Evolutionary conservation across 2,113 vertebrate species (phyloP).

Genomic region (Hipposideros armiger): DNA sequence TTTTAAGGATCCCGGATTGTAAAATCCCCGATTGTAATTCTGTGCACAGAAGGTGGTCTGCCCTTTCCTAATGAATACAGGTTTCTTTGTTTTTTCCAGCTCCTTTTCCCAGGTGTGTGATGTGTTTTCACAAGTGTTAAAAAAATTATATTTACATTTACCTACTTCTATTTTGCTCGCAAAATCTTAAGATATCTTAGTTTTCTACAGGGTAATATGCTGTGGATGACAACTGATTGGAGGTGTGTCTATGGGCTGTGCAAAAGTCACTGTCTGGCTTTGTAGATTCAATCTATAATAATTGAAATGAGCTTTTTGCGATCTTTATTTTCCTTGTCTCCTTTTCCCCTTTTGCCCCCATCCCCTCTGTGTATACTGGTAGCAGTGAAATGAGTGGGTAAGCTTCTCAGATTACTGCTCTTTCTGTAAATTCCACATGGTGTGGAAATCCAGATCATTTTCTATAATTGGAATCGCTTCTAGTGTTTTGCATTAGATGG

Average conservation of each 20-base stretch:
- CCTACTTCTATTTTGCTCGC: neutral
- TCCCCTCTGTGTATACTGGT: neutral
- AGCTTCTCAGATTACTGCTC: neutral
- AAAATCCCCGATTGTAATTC: neutral
- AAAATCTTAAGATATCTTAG: neutral
- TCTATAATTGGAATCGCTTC: neutral
- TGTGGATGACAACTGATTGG: neutral
- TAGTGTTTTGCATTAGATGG: neutral
- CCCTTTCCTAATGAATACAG: neutral
- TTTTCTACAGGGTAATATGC: neutral
- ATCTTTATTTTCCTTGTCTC: neutral
- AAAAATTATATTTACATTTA: neutral
- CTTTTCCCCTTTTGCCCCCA: neutral
- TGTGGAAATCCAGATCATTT: neutral
- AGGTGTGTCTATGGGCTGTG: neutral
- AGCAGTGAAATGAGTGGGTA: neutral
- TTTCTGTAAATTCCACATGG: neutral
- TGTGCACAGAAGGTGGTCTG: neutral
- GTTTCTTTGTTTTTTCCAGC: neutral
- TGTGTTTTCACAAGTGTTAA: neutral
- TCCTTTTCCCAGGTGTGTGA: neutral
- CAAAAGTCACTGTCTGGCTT: neutral
- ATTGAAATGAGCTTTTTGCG: neutral
- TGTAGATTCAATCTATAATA: neutral
- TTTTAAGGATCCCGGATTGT: neutral